These are phyloP conservation scores for Aspiorhynchus laticeps DNA, from an alignment of 2,113 vertebrate genomes.

Conservation along the genomic window DNA sequence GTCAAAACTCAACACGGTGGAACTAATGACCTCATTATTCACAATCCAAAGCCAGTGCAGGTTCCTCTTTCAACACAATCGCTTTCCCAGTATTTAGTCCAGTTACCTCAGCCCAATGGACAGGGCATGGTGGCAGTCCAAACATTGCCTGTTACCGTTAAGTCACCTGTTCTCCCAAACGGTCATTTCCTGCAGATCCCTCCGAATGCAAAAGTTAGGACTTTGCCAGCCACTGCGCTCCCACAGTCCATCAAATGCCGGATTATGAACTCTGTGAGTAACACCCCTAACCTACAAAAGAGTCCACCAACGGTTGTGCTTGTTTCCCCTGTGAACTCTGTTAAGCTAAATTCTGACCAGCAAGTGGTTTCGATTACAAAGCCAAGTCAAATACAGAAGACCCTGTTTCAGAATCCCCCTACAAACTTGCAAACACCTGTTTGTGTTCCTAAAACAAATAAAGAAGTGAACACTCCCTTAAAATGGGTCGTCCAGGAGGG, in stretches of 20 bases:
- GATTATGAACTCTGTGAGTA: slow-evolving; percentile 70
- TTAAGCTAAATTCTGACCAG: slow-evolving; percentile 67
- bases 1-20: slow-evolving; percentile 62
- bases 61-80: slow-evolving; percentile 61
- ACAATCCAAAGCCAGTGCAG: slow-evolving; percentile 60
- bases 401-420: slow-evolving; percentile 45
- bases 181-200: slow-evolving; percentile 85
- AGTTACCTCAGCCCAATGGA: slow-evolving; percentile 60
- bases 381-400: slow-evolving; percentile 59
- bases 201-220: slow-evolving; percentile 80
- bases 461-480: slow-evolving; percentile 71
- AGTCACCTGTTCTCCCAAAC: slow-evolving; percentile 70
- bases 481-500: slow-evolving; percentile 85
- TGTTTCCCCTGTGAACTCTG: slow-evolving; percentile 81
- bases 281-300: slow-evolving; percentile 59
- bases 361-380: slow-evolving; percentile 57
- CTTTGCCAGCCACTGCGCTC: slow-evolving; percentile 78
- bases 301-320: slow-evolving; percentile 72
- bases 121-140: slow-evolving; percentile 66
- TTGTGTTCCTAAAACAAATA: slow-evolving; percentile 54
- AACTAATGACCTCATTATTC: slow-evolving; percentile 51
- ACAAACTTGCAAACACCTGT: slow-evolving; percentile 42
- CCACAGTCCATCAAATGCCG: slow-evolving; percentile 79
- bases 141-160: slow-evolving; percentile 65
- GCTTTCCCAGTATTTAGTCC: slow-evolving; percentile 58